These are phyloP conservation scores for Psylliodes chrysocephalus DNA, from an alignment of 2,888 invertebrate species.

Conservation along the genomic window DNA sequence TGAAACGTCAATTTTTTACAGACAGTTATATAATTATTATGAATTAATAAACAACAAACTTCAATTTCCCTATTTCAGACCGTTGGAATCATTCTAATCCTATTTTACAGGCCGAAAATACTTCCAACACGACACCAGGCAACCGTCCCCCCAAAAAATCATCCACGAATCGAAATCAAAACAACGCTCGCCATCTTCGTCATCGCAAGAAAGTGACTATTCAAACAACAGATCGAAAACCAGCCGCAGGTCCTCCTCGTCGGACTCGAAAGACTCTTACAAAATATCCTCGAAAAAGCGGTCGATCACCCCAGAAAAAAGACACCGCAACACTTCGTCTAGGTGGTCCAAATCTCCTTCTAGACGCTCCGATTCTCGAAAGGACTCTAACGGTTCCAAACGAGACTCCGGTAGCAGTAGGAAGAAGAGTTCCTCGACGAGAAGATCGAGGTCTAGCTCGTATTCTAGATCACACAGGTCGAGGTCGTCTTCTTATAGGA, in stretches of 20 bases:
- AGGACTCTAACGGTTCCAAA: slow-evolving; percentile 32
- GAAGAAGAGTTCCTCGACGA: slow-evolving; percentile 27
- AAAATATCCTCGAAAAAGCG: slow-evolving; percentile 40
- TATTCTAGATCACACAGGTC: slow-evolving; percentile 40
- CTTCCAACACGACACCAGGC: slow-evolving; percentile 24
- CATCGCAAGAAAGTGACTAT: slow-evolving; percentile 41
- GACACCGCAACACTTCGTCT: slow-evolving; percentile 25
- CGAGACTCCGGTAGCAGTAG: slow-evolving; percentile 36
- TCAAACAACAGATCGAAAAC: slow-evolving; percentile 38
- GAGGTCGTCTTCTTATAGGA: slow-evolving; percentile 43
- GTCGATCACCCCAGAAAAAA: slow-evolving; percentile 37
- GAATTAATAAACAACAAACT: slow-evolving; percentile 16
- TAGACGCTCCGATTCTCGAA: slow-evolving; percentile 32
- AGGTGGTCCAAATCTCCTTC: slow-evolving; percentile 41
- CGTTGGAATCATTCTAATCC: neutral
- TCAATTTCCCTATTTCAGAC: neutral
- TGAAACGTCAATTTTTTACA: too few species aligned
- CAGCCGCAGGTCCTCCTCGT: slow-evolving; percentile 43
- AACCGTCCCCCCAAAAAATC: neutral
- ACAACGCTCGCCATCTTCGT: slow-evolving; percentile 41
- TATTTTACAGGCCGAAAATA: slow-evolving; percentile 43
- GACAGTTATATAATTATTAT: too few species aligned
- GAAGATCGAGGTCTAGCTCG: slow-evolving; percentile 42
- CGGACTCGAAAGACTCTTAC: slow-evolving; percentile 41
- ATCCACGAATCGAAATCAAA: slow-evolving; percentile 24